Evolutionary conservation across 1,140 invertebrate species (phyloP), one percentile per base, ranked within the genome.

Genomic region (Drosophila athabasca): DNA sequence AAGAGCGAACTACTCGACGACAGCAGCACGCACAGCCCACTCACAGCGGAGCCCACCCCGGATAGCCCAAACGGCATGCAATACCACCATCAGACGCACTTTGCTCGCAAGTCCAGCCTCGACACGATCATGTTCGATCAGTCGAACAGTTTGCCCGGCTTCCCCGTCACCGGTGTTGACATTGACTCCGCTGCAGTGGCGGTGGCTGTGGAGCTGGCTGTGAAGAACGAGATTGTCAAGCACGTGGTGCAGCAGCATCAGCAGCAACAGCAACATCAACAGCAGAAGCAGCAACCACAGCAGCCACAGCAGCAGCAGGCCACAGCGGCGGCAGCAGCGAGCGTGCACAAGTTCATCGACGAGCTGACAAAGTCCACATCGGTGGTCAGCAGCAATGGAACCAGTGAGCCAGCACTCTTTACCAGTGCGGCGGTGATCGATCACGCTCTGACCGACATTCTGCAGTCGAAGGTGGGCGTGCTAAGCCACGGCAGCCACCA

Each of bases 1-100:
- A 96, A 96, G 84, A 95, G 95, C 43, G 95, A 96, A 91, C 92
- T 94, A 2, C 84, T 94, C 1, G 95, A 96, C 79, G 95, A 96
- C 62, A 94, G 93, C 62, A 95, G 94, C 69, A 94, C 95, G 54
- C 93, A 93, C 61, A 94, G 93, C 48, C 91, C 94, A 26, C 67
- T 92, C 6, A 92, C 92, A 22, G 91, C 92, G 0, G 85, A 90
- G 0, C 54, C 66, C 0, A 91, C 88, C 17, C 78, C 84, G 3
- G 78, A 74, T 24, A 88, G 84, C 17, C 87, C 89, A 1, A 90
- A 62, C 31, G 67, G 70, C 6, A 73, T 74, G 1, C 22, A 90
- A 57, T 82, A 84, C 31, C 90, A 79, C 50, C 90, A 82, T 53
- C 71, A 57, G 17, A 43, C 70, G 3, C 81, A 79, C 9, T 89